Base-by-base conservation (phyloP, 2,113 vertebrate species). In the Rhinichthys klamathensis region DNA sequence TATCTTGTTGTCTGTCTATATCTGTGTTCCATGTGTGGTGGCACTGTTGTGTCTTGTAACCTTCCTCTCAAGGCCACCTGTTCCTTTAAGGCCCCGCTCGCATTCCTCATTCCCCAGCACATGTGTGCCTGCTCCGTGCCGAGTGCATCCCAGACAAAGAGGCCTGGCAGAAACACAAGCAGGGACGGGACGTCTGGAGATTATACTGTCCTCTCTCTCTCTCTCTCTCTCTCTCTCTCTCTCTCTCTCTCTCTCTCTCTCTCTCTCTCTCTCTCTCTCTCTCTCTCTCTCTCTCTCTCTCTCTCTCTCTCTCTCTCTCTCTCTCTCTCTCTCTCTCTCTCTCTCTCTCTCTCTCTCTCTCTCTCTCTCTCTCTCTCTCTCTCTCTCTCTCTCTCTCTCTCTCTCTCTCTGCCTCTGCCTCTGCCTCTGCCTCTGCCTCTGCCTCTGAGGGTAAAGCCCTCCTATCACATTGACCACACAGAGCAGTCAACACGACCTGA, bases 81-180 rank as follows among this genome's bases (percentile, higher is more conserved):
- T 85, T 87, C 49, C 79, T 87, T 80, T 49, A 80, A 78, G 88
- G 85, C 85, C n/a, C 46, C 23, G 12, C 32, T 85, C 18, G n/a
- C 63, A 72, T 85, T 85, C 27, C 27, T 80, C 58, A 76, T 84
- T 83, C 38, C 60, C 41, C 35, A 13, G 75, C 84, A 76, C 82
- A 80, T 83, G 75, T 80, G 84, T 85, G 46, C 58, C 44, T 27
- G 2, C 8, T 27, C 25, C 10, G 9, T 44, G 65, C 38, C 9
- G 8, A 18, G 27, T 13, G 18, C 32, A 65, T 63, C 16, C 32
- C 10, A 27, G 72, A 51, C 79, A 51, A 18, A 30, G 27, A 73
- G 74, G 25, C 72, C 75, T 83, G 85, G 69, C 54, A 78, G 79
- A 44, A 35, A 38, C 38, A 49, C 58, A 63, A 51, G 82, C 51